Percentiles rank a stretch among this genome's conserved stretches.
Evolutionary conservation across 2,797 vertebrate genomes (phyloP).

Genomic region (Lepus oiostolus): DNA sequence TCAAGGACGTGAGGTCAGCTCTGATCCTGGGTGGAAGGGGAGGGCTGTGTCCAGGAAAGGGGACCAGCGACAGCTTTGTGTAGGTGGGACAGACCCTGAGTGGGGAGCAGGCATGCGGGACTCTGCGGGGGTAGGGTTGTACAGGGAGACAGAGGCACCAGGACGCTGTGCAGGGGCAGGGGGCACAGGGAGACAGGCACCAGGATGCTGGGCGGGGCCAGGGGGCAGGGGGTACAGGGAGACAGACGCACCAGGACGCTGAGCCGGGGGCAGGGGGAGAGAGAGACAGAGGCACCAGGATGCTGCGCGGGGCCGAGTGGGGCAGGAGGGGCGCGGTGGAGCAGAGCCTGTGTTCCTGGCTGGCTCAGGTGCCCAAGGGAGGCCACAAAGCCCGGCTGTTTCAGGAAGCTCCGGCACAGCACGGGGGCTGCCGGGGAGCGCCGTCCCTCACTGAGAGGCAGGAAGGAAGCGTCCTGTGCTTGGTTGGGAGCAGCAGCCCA

Average conservation of each 20-base stretch:
- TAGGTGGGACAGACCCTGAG: neutral
- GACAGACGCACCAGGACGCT: too few species aligned
- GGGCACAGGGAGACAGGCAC: too few species aligned
- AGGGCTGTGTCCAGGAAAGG: neutral
- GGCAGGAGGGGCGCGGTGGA: fast-evolving
- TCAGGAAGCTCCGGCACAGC: too few species aligned
- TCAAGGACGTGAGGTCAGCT: neutral
- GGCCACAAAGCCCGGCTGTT: too few species aligned
- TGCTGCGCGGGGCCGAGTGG: too few species aligned
- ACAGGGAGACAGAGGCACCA: too few species aligned
- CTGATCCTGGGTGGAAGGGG: neutral
- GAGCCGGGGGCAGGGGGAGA: too few species aligned
- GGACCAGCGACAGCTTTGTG: neutral
- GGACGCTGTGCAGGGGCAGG: too few species aligned
- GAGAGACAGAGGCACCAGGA: too few species aligned
- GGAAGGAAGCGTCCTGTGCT: fast-evolving
- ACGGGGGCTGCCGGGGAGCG: neutral
- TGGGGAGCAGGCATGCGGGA: neutral
- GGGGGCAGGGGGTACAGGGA: too few species aligned
- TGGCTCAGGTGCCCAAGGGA: neutral
- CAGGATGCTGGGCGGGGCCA: too few species aligned
- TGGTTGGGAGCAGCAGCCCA: neutral
- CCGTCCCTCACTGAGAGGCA: neutral
- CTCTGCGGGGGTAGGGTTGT: too few species aligned
- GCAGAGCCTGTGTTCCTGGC: fast-evolving